A percentile compares a stretch with the other conserved stretches of the same genome.
These are phyloP conservation scores for Seira musarum DNA, from an alignment of 2,888 invertebrate species.

Conservation along the genomic window DNA sequence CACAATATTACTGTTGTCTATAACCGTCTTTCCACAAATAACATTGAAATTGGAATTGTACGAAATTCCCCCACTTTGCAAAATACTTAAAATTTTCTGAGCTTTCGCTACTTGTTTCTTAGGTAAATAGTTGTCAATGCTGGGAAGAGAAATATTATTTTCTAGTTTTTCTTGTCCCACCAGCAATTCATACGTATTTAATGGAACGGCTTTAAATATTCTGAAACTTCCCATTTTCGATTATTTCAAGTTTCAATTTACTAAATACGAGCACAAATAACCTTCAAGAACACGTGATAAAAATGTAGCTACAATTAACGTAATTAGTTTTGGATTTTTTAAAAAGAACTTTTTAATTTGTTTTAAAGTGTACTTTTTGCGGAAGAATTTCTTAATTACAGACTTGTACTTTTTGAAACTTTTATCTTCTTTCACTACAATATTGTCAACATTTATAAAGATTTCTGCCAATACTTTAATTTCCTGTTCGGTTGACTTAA, in stretches of 20 bases:
- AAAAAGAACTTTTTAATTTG: conserved; percentile 27
- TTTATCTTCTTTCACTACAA: not conserved
- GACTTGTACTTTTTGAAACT: conserved; percentile 6
- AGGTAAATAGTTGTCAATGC: not conserved
- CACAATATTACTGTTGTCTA: conserved; percentile 3
- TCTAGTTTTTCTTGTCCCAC: too few species aligned
- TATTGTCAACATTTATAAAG: conserved; percentile 21
- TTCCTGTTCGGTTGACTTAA: conserved; percentile 17
- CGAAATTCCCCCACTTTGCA: not conserved
- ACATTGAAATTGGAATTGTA: too few species aligned
- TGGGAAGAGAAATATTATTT: too few species aligned
- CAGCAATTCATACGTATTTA: not conserved
- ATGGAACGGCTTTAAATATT: not conserved
- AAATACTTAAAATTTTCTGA: not conserved
- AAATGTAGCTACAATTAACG: conserved; percentile 22
- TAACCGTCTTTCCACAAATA: not conserved
- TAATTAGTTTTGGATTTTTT: conserved; percentile 16
- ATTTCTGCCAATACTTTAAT: conserved; percentile 20
- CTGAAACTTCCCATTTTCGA: conserved; percentile 2
- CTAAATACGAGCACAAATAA: conserved; percentile 11
- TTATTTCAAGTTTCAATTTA: too few species aligned
- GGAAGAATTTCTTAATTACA: not conserved
- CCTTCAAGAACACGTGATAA: conserved; percentile 28
- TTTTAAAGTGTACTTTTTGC: conserved; percentile 11
- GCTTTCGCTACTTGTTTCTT: not conserved